These are phyloP conservation scores for Sminthurides aquaticus DNA, from an alignment of 2,888 invertebrate species.

Conservation along the genomic window DNA sequence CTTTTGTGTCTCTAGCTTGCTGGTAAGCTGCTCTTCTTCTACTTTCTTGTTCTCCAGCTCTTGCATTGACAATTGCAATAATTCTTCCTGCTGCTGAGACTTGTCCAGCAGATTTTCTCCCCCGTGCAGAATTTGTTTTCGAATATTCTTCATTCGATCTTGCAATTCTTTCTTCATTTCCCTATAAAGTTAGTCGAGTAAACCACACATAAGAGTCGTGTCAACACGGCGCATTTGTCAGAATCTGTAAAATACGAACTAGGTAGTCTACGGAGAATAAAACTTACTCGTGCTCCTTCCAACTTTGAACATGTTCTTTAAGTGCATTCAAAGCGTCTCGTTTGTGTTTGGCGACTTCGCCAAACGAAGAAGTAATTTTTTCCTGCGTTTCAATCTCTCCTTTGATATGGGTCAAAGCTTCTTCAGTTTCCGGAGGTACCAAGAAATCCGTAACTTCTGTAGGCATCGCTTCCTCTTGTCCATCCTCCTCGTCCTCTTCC, in stretches of 20 bases:
- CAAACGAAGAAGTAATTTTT: constrained; percentile 28
- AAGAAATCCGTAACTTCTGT: constrained; percentile 15
- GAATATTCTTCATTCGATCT: constrained; percentile 73
- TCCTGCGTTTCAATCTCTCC: constrained; percentile 36
- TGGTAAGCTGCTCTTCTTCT: constrained; percentile 66
- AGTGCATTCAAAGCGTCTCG: constrained; percentile 31
- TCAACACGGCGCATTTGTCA: background rate
- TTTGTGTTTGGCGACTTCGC: constrained; percentile 28
- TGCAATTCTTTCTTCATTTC: constrained; percentile 45
- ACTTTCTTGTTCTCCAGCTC: constrained; percentile 64
- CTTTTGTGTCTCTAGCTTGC: constrained; percentile 79
- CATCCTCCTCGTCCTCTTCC: constrained; percentile 36
- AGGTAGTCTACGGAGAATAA: too few species aligned
- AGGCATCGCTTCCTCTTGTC: background rate
- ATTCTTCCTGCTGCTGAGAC: constrained; percentile 82
- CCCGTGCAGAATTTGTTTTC: constrained; percentile 88
- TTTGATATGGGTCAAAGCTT: constrained; percentile 29
- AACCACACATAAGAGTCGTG: background rate
- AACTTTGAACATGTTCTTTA: constrained; percentile 32
- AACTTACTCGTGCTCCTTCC: constrained; percentile 33
- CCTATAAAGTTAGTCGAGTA: constrained; percentile 17
- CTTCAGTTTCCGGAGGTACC: constrained; percentile 8
- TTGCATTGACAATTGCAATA: constrained; percentile 77
- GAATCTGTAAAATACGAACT: too few species aligned
- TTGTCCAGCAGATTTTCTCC: constrained; percentile 97